Evolutionary conservation across 1,140 invertebrate genomes (phyloP).

Genomic region (Bombus huntii): DNA sequence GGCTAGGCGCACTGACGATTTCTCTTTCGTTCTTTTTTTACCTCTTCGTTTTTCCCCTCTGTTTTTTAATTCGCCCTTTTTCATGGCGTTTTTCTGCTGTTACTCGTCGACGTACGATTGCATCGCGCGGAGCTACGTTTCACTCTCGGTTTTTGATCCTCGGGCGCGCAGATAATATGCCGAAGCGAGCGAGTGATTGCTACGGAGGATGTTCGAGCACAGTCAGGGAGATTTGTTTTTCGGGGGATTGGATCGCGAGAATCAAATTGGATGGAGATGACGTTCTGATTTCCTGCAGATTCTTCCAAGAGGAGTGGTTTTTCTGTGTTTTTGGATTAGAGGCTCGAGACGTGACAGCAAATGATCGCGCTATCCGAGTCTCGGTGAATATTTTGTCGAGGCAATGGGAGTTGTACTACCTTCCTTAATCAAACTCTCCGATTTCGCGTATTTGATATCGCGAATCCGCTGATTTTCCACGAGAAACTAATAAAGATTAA

Average conservation of each 20-base stretch:
- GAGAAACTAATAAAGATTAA: not conserved
- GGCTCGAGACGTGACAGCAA: not conserved
- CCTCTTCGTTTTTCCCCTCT: not conserved
- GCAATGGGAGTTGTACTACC: not conserved
- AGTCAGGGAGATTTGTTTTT: not conserved
- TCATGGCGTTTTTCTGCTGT: not conserved
- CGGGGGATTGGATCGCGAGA: not conserved
- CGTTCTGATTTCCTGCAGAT: not conserved
- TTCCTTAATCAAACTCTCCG: not conserved
- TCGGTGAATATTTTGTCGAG: not conserved
- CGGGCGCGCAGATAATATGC: not conserved
- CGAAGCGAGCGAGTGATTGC: not conserved
- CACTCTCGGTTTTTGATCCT: slow-evolving; percentile 3
- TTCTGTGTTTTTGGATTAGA: not conserved
- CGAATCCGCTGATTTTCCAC: not conserved
- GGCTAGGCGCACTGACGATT: not conserved
- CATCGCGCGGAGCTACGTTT: not conserved
- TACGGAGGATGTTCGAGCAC: not conserved
- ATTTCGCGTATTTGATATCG: not conserved
- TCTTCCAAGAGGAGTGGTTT: not conserved
- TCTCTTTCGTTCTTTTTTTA: not conserved
- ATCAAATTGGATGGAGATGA: not conserved
- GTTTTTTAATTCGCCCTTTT: not conserved
- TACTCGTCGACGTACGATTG: no score
- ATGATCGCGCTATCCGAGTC: not conserved